Evolutionary conservation across 2,113 vertebrate genomes (phyloP).

Genomic region (Colossoma macropomum): DNA sequence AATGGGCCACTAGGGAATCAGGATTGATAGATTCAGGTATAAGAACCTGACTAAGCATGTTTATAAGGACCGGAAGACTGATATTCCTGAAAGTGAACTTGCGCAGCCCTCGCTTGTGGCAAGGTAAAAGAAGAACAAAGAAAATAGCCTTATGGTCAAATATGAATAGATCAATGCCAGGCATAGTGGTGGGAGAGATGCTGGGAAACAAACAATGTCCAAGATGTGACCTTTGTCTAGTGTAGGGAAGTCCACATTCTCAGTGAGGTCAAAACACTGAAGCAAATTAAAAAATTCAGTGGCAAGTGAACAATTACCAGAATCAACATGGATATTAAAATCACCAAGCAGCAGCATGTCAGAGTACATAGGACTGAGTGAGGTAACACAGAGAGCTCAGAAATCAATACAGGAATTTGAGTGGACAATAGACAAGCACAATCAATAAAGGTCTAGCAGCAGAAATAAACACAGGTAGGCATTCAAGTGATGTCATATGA

Average conservation of each 20-base stretch:
- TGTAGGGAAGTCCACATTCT: not conserved
- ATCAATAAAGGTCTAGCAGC: not conserved
- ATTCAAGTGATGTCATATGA: not conserved
- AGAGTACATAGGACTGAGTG: not conserved
- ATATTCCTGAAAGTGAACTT: not conserved
- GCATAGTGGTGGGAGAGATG: not conserved
- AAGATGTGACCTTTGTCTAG: not conserved
- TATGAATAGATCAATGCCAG: too few relatives aligned
- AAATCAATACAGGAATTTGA: not conserved
- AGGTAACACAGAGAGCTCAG: not conserved
- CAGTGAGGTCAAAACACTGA: too few relatives aligned
- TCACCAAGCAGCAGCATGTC: not conserved
- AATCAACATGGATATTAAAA: not conserved
- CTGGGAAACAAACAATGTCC: too few relatives aligned
- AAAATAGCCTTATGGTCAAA: too few relatives aligned
- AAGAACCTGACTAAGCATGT: too few relatives aligned
- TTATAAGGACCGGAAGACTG: too few relatives aligned
- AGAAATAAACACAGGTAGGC: not conserved
- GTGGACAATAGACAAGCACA: not conserved
- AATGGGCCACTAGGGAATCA: too few relatives aligned
- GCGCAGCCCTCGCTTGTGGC: too few relatives aligned
- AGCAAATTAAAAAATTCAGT: too few relatives aligned
- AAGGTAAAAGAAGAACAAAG: too few relatives aligned
- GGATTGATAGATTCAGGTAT: too few relatives aligned
- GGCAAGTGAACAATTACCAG: too few relatives aligned